Conservation (phyloP, 1,140 invertebrate species). For the Macrocentrus cingulum region DNA sequence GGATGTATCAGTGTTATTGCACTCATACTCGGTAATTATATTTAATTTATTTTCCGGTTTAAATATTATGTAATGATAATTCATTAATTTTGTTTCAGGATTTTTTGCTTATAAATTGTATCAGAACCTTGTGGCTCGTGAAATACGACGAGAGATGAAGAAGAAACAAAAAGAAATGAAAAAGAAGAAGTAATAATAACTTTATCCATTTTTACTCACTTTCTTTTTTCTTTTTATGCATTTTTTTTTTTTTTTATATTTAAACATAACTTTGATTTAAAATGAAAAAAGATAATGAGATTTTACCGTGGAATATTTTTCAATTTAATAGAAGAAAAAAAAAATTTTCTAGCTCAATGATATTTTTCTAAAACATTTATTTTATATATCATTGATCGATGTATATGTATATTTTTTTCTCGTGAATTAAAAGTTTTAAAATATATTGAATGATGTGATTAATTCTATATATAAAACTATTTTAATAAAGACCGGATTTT, state of each 20-base stretch:
- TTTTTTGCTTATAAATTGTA: conserved; percentile 81
- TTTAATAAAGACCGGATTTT: too few species aligned
- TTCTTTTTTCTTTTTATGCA: neutral
- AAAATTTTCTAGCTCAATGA: too few species aligned
- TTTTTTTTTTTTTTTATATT: neutral
- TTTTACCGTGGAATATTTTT: too few species aligned
- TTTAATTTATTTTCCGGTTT: neutral
- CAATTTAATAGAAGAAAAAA: too few species aligned
- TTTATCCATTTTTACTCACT: neutral
- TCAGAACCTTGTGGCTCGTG: conserved; percentile 72
- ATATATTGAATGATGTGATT: too few species aligned
- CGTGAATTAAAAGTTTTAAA: too few species aligned
- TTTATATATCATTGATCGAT: too few species aligned
- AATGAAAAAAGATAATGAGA: too few species aligned
- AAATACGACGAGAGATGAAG: conserved; percentile 72
- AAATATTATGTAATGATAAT: neutral
- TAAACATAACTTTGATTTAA: too few species aligned
- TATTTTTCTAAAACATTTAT: too few species aligned
- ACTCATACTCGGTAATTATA: conserved; percentile 39
- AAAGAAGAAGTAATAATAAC: conserved; percentile 47
- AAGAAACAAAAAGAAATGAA: conserved; percentile 53
- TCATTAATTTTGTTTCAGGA: conserved; percentile 62
- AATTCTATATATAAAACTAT: too few species aligned
- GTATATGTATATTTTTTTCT: too few species aligned
- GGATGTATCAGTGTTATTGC: conserved; percentile 32